Evolutionary conservation across 1,140 invertebrate species (phyloP).

Genomic region (Lucilia cuprina): DNA sequence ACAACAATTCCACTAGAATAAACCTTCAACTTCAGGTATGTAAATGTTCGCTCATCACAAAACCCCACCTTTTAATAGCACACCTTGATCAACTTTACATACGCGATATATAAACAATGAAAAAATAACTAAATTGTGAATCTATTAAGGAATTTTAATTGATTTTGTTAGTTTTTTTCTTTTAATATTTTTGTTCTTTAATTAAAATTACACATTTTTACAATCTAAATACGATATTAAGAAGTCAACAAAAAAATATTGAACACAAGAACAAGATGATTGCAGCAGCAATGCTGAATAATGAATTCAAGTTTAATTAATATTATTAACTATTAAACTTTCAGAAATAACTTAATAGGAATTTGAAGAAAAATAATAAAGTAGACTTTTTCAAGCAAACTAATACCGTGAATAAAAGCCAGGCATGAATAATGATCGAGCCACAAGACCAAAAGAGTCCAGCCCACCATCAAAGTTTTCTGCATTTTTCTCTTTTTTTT

Average conservation of each 20-base stretch:
- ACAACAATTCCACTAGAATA: background rate
- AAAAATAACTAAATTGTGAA: background rate
- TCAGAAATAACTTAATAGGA: background rate
- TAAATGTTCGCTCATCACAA: background rate
- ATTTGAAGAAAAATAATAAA: background rate
- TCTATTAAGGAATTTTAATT: background rate
- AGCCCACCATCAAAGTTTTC: background rate
- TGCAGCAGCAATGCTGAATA: background rate
- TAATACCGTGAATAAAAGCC: background rate
- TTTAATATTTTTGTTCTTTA: background rate
- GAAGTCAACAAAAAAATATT: background rate
- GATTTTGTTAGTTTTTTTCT: background rate
- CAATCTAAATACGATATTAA: background rate
- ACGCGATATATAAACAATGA: background rate
- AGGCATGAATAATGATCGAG: background rate
- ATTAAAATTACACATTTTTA: background rate
- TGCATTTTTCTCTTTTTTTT: background rate
- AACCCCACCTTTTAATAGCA: background rate
- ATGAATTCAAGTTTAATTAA: background rate
- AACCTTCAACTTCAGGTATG: background rate
- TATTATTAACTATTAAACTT: background rate
- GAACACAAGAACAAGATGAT: background rate
- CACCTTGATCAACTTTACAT: background rate
- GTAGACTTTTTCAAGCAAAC: background rate
- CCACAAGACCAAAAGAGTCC: background rate